Evolutionary conservation across 2,113 vertebrate genomes (phyloP).

Genomic region (Piprites chloris): DNA sequence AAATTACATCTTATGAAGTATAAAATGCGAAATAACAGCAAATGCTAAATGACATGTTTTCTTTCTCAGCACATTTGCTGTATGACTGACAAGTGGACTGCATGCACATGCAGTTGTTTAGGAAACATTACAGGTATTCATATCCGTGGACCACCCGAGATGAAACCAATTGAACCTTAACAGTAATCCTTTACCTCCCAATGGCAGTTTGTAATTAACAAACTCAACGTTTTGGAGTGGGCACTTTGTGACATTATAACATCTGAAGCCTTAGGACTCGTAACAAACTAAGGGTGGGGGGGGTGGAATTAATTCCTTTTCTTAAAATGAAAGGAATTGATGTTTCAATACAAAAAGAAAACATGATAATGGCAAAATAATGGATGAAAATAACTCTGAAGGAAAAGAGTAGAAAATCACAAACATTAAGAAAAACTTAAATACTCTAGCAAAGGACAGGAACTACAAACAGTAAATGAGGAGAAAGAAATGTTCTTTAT

Average conservation of each 20-base stretch:
- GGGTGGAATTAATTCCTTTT: neutral
- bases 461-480: neutral
- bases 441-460: neutral
- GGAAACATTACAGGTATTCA: neutral
- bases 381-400: slow-evolving; percentile 4
- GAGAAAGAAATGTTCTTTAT: neutral
- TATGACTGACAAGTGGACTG: neutral
- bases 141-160: neutral
- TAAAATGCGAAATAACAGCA: neutral
- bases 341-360: neutral
- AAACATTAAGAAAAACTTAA: neutral
- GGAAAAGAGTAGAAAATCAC: neutral
- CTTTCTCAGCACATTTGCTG: neutral
- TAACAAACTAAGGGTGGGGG: neutral
- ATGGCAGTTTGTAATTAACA: slow-evolving; percentile 39
- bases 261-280: neutral
- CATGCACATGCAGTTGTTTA: neutral
- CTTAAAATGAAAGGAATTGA: slow-evolving; percentile 16
- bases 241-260: neutral
- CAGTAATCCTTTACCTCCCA: neutral
- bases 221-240: neutral
- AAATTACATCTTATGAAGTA: neutral
- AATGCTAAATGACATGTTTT: neutral
- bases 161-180: slow-evolving; percentile 13
- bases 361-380: neutral